Evolutionary conservation across 1,140 invertebrate species (phyloP).

Genomic region (Theocolax elegans): DNA sequence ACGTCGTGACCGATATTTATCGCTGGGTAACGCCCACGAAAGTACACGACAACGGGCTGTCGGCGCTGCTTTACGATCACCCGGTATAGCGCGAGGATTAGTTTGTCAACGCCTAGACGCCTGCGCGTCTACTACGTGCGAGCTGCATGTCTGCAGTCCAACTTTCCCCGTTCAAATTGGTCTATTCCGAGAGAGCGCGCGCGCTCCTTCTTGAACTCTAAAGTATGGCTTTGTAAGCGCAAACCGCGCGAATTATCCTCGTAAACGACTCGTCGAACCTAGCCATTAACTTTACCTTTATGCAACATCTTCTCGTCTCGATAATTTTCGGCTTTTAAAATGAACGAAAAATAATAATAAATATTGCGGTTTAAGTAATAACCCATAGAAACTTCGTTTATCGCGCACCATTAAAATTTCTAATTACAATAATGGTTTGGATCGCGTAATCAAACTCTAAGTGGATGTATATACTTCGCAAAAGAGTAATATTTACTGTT

Average conservation of each 20-base stretch:
- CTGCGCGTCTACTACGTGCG: constrained; percentile 44
- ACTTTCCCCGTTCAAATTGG: constrained; percentile 44
- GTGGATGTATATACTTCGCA: too few relatives aligned
- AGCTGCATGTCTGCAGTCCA: constrained; percentile 10
- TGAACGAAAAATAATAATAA: too few relatives aligned
- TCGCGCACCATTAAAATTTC: too few relatives aligned
- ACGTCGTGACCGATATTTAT: constrained; percentile 55
- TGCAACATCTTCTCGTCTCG: neutral
- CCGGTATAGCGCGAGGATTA: constrained; percentile 61
- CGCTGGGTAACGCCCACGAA: constrained; percentile 56
- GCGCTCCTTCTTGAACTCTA: constrained; percentile 37
- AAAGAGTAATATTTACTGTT: too few relatives aligned
- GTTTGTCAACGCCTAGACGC: constrained; percentile 62
- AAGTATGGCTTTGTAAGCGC: constrained; percentile 38
- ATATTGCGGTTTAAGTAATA: too few relatives aligned
- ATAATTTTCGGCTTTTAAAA: neutral
- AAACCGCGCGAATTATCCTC: constrained; percentile 36
- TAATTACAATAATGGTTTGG: too few relatives aligned
- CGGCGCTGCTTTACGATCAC: constrained; percentile 61
- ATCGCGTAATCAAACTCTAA: too few relatives aligned
- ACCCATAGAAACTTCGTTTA: too few relatives aligned
- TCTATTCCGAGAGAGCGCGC: constrained; percentile 41
- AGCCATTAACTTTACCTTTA: constrained; percentile 20
- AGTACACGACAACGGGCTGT: constrained; percentile 55
- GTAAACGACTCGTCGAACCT: constrained; percentile 36